A percentile compares a stretch with the other conserved stretches of the same genome.
phyloP scores from a whole-genome alignment of 1,140 invertebrate species.

The Drosophila baimaii region DNA sequence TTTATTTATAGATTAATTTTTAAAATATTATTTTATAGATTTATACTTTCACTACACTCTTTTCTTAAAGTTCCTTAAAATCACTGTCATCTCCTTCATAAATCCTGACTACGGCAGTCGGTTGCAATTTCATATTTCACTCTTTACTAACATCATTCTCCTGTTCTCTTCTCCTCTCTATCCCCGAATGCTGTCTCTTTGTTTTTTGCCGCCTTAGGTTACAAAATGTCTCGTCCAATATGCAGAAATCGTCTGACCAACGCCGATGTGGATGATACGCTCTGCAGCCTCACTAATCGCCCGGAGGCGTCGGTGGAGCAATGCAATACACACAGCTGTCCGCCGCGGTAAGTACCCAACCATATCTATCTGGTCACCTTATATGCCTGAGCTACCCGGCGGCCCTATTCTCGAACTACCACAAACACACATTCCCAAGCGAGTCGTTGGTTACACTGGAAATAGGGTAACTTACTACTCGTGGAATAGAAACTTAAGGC shows the following conservation, averaged over 20 bases:
- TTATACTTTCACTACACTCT: neutral
- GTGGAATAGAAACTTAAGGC: no score
- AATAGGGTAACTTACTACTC: neutral
- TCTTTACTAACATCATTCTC: conserved; percentile 34
- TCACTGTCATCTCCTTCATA: no score
- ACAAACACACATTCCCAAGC: conserved; percentile 15
- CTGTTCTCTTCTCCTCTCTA: conserved; percentile 22
- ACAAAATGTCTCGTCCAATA: conserved; percentile 91
- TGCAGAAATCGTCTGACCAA: conserved; percentile 91
- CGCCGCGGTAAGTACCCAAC: conserved; percentile 90
- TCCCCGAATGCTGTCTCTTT: conserved; percentile 1
- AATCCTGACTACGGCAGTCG: no score
- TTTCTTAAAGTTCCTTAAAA: neutral
- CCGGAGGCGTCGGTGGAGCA: conserved; percentile 90
- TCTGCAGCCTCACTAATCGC: conserved; percentile 91
- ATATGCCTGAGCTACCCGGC: conserved; percentile 20
- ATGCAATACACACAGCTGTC: conserved; percentile 94
- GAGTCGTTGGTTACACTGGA: neutral
- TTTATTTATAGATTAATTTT: neutral
- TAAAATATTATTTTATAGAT: neutral
- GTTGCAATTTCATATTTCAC: conserved; percentile 51
- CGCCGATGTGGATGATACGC: conserved; percentile 89
- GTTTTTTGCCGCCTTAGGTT: conserved; percentile 86
- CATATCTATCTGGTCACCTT: neutral
- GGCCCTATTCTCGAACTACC: neutral